These are phyloP conservation scores for Drosophila ercepeae DNA, from an alignment of 1,140 invertebrate species.

Conservation along the genomic window DNA sequence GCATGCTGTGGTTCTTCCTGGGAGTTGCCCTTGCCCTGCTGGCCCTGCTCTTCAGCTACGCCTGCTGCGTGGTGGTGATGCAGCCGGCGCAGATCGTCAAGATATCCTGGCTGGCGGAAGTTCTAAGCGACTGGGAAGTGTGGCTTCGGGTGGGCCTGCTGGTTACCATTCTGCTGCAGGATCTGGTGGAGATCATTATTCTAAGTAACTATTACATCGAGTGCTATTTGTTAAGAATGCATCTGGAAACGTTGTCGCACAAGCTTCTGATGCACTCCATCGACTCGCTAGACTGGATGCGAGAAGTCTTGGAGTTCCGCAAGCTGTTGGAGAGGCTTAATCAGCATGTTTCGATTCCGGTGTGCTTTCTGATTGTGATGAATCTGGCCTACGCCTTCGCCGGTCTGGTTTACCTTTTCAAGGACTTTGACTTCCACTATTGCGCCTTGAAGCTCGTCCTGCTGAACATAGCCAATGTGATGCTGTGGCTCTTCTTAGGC, in stretches of 20 bases:
- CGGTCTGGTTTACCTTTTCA: conserved; percentile 88
- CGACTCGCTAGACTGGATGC: conserved; percentile 90
- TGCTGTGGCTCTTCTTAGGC: conserved; percentile 89
- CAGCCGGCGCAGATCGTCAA: conserved; percentile 85
- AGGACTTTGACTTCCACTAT: conserved; percentile 83
- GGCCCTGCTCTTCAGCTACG: conserved; percentile 86
- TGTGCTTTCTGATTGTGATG: conserved; percentile 90
- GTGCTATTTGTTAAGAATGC: conserved; percentile 89
- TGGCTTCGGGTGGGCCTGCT: conserved; percentile 84
- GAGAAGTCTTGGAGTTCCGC: conserved; percentile 90
- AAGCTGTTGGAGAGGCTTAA: conserved; percentile 91
- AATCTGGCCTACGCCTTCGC: conserved; percentile 89
- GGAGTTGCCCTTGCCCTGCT: conserved; percentile 88
- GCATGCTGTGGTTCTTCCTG: conserved; percentile 89
- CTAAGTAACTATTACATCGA: conserved; percentile 92
- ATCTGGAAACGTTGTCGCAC: conserved; percentile 88
- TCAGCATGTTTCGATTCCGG: conserved; percentile 88
- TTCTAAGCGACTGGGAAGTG: conserved; percentile 85
- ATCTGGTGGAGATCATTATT: conserved; percentile 90
- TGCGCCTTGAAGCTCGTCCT: conserved; percentile 85
- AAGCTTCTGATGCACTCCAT: conserved; percentile 89
- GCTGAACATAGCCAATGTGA: conserved; percentile 87
- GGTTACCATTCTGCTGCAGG: conserved; percentile 89
- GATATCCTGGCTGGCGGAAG: conserved; percentile 45
- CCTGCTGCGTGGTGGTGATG: conserved; percentile 86